Conservation (phyloP, 2,888 invertebrate genomes). For the Cordylochernes scorpioides region DNA sequence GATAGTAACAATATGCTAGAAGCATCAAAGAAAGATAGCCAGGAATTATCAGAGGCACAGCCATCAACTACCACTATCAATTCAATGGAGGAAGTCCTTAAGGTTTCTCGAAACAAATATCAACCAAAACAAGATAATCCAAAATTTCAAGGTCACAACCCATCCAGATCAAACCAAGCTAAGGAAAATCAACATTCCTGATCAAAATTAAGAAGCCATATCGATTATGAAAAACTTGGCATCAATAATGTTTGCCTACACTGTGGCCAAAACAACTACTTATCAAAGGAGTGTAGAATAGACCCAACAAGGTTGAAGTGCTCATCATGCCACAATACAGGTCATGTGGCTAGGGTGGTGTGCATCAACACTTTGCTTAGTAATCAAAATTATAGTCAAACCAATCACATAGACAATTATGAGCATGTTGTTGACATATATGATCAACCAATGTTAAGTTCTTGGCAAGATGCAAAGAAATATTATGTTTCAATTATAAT, state of each 20-base stretch:
- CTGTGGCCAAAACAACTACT: neutral
- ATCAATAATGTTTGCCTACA: neutral
- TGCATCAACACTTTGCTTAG: neutral
- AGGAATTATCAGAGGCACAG: neutral
- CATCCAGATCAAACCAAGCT: no score
- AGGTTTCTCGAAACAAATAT: neutral
- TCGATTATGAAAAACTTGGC: neutral
- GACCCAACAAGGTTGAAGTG: neutral
- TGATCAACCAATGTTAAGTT: no score
- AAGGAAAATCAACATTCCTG: no score
- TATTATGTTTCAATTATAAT: neutral
- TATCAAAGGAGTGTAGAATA: no score
- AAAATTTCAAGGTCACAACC: neutral
- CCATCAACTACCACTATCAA: neutral
- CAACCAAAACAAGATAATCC: neutral
- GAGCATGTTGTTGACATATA: no score
- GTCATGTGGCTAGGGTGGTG: neutral
- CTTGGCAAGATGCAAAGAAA: no score
- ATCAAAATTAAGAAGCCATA: neutral
- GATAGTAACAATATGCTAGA: neutral
- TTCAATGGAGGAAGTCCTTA: neutral
- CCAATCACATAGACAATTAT: neutral
- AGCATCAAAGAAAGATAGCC: conserved; percentile 1
- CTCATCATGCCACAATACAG: neutral
- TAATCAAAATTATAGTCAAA: neutral